Evolutionary conservation across 2,888 invertebrate genomes (phyloP), one percentile per base, ranked within the genome.

Genomic region (Melanchra persicariae): DNA sequence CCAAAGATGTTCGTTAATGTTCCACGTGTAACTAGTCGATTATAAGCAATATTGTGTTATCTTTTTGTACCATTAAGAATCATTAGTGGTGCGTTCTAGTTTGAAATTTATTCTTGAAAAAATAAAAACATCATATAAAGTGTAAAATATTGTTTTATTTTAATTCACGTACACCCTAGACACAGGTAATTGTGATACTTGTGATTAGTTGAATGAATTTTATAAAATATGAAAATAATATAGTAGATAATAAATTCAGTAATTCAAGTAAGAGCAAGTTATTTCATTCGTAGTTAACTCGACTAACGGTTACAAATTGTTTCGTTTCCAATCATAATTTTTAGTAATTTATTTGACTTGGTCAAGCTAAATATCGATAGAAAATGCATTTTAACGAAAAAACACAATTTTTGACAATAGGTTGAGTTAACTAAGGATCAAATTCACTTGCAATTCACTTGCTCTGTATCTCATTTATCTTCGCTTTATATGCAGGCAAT

Each of bases 401-500:
- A 37, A 37, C 12, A 37, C 37, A 40, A 15, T 43, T 43, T 43
- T 43, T 43, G 17, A 6, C 10, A 6, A 7, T 19, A 19, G 17
- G 1, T 1, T 19, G 6, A 45, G 6, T 19, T 17, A 49, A 12
- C 22, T 22, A 22, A 3, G n/a, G 12, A 22, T 3, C 15, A 30
- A 12, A 34, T 7, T 8, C 5, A 34, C 30, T 30, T 5, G 30
- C 30, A 12, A 26, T 2, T 57, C 24, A 57, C 58, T 72, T 63
- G 22, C 37, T 12, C 10, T 60, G 43, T 58, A 52, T 70, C 9
- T 61, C 24, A 19, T 74, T 81, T 34, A 92, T 60, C 70, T 91
- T 84, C 0, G 77, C 83, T 75, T 79, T 91, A 69, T 93, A 92
- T 0, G 64, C 81, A 2, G 87, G 85, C 12, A 93, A 54, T 72